These are phyloP conservation scores for Triops cancriformis DNA, from an alignment of 1,140 invertebrate species.

Conservation along the genomic window DNA sequence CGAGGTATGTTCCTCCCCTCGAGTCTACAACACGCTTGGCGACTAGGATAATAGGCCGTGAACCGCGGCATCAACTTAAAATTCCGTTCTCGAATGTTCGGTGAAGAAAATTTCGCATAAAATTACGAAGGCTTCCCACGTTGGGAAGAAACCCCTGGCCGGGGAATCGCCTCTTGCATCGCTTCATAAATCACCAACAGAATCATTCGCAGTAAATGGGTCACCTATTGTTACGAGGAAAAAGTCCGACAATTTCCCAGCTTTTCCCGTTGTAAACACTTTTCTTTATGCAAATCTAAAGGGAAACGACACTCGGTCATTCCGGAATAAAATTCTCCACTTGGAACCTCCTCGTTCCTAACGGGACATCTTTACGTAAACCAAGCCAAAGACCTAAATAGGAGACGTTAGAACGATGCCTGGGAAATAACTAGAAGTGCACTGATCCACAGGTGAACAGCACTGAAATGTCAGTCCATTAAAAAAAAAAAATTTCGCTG, in stretches of 20 bases:
- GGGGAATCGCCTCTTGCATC: background rate
- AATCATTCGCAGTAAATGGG: background rate
- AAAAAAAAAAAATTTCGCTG: too few species aligned
- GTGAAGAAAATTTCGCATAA: background rate
- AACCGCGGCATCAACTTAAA: background rate
- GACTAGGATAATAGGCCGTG: background rate
- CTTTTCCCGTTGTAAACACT: background rate
- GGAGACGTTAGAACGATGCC: background rate
- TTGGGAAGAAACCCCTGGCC: background rate
- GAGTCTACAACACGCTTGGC: background rate
- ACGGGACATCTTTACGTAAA: background rate
- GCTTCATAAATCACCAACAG: background rate
- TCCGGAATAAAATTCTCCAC: background rate
- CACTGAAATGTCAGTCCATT: background rate
- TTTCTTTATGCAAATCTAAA: background rate
- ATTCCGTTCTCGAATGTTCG: background rate
- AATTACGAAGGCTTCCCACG: background rate
- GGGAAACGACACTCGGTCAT: background rate
- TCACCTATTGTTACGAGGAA: background rate
- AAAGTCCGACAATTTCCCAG: background rate
- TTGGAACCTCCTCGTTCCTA: background rate
- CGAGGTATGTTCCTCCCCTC: background rate
- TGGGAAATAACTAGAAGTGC: constrained; percentile 5
- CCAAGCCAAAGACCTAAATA: constrained; percentile 4
- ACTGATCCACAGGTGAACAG: background rate